These are phyloP conservation scores for Melinopterus prodromus DNA, from an alignment of 2,888 invertebrate genomes.

Conservation along the genomic window DNA sequence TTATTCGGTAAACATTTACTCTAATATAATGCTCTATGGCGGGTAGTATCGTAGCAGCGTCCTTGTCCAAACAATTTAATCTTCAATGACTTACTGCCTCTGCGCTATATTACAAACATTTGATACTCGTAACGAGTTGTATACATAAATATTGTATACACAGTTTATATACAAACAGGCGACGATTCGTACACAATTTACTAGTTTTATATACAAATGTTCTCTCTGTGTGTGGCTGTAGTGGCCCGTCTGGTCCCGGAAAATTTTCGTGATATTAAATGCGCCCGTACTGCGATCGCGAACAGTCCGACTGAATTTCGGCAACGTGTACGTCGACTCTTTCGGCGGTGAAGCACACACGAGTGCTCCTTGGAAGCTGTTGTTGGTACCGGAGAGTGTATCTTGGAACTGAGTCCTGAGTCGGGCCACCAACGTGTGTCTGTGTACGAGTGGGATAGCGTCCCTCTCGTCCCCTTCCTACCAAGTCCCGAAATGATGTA, in stretches of 20 bases:
- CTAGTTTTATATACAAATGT: constrained; percentile 57
- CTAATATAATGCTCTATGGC: constrained; percentile 40
- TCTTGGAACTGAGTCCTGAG: constrained; percentile 44
- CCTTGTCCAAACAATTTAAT: constrained; percentile 57
- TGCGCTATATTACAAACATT: constrained; percentile 59
- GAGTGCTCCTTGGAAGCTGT: constrained; percentile 31
- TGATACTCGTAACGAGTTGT: constrained; percentile 58
- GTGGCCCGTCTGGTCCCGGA: constrained; percentile 35
- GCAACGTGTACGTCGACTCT: constrained; percentile 19
- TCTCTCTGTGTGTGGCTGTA: constrained; percentile 15
- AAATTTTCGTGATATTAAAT: constrained; percentile 44
- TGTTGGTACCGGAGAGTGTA: constrained; percentile 38
- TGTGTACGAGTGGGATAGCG: constrained; percentile 49
- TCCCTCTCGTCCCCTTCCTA: constrained; percentile 37
- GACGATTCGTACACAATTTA: constrained; percentile 58
- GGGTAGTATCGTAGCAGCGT: constrained; percentile 45
- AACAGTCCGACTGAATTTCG: background rate
- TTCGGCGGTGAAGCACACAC: constrained; percentile 32
- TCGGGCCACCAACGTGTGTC: constrained; percentile 48
- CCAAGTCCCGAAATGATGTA: background rate
- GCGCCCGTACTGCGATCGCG: constrained; percentile 31
- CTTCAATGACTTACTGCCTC: constrained; percentile 52
- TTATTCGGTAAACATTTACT: constrained; percentile 59
- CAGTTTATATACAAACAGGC: constrained; percentile 57
- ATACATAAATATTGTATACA: constrained; percentile 60